Conservation (phyloP, 2,888 invertebrate genomes). For the Rhamphomyia laevipes region DNA sequence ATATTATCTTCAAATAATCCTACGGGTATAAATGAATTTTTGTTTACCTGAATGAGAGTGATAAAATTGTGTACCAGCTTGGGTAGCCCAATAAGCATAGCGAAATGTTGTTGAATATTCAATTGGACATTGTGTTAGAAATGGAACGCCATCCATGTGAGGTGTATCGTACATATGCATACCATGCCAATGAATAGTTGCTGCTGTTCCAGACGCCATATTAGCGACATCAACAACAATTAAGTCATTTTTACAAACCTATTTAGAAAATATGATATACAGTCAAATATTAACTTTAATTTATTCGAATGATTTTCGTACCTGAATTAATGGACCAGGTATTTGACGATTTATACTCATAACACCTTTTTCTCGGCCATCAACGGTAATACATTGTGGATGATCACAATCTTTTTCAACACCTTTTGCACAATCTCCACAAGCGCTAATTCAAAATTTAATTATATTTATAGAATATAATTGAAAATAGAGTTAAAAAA, state of each 20-base stretch:
- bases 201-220: constrained; percentile 58
- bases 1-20: too few species aligned
- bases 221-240: constrained; percentile 71
- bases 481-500: too few species aligned
- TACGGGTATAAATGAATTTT: too few species aligned
- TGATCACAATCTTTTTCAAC: constrained; percentile 32
- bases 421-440: constrained; percentile 36
- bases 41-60: constrained; percentile 45
- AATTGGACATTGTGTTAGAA: constrained; percentile 73
- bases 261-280: too few species aligned
- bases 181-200: constrained; percentile 84
- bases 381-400: constrained; percentile 40
- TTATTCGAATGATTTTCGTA: constrained; percentile 13
- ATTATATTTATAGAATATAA: too few species aligned
- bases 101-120: constrained; percentile 52
- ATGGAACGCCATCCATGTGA: constrained; percentile 76
- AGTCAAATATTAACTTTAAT: too few species aligned
- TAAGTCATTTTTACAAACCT: constrained; percentile 72
- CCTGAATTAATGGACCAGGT: constrained; percentile 41
- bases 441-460: constrained; percentile 29
- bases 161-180: constrained; percentile 62
- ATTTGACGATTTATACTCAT: constrained; percentile 39
- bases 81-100: constrained; percentile 56
- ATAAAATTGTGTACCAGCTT: constrained; percentile 73
- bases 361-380: constrained; percentile 37